Percentiles rank a stretch among this genome's conserved stretches.
These are phyloP conservation scores for Kuschelorhynchus macadamiae DNA, from an alignment of 2,888 invertebrate genomes.

Conservation along the genomic window DNA sequence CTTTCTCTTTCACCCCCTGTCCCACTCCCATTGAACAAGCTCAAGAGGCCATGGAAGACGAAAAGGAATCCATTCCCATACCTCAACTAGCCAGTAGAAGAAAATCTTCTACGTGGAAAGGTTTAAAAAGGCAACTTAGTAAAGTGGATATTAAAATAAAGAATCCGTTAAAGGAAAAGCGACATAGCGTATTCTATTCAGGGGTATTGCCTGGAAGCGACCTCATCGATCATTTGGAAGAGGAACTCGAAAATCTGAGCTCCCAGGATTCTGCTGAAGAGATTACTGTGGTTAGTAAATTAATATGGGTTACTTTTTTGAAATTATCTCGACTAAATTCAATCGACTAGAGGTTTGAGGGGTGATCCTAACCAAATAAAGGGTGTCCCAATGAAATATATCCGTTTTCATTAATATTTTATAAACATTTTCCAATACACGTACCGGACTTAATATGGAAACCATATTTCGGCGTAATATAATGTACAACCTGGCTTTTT, in stretches of 20 bases:
- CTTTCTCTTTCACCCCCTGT: slow-evolving; percentile 67
- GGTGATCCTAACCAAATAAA: too few species aligned
- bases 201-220: slow-evolving; percentile 59
- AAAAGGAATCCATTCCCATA: slow-evolving; percentile 60
- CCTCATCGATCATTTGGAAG: slow-evolving; percentile 59
- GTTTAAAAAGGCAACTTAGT: slow-evolving; percentile 84
- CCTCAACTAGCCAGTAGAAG: slow-evolving; percentile 66
- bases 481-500: too few species aligned
- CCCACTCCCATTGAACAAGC: slow-evolving; percentile 71
- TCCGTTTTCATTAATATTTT: too few species aligned
- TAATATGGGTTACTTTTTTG: background rate
- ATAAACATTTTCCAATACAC: too few species aligned
- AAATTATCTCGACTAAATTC: too few species aligned
- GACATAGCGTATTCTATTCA: slow-evolving; percentile 66
- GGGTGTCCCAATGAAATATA: too few species aligned
- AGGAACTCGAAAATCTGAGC: slow-evolving; percentile 60
- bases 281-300: slow-evolving; percentile 58
- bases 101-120: slow-evolving; percentile 79
- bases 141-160: slow-evolving; percentile 82
- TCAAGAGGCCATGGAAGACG: slow-evolving; percentile 68
- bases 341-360: too few species aligned
- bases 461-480: too few species aligned
- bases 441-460: too few species aligned
- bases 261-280: slow-evolving; percentile 65
- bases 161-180: slow-evolving; percentile 71